Conservation (phyloP, 2,888 invertebrate species). For the Parascotia fuliginaria region DNA sequence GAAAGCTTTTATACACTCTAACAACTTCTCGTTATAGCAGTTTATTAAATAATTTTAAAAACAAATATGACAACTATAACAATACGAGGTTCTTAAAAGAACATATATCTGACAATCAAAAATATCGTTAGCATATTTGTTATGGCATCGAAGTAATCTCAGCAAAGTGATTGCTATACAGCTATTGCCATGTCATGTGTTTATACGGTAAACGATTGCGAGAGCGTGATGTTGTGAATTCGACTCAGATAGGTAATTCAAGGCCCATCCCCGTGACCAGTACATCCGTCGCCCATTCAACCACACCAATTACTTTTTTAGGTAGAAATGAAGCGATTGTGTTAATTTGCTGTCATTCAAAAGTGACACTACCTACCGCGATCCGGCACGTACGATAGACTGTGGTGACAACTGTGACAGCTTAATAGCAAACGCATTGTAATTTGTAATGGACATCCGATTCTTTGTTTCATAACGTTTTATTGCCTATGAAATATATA, state of each 20-base stretch:
- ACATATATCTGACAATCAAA: not conserved
- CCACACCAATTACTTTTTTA: slow-evolving; percentile 45
- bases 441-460: not conserved
- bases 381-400: not conserved
- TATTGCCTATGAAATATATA: not conserved
- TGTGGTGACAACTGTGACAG: not conserved
- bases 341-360: slow-evolving; percentile 13
- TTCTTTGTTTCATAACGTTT: not conserved
- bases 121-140: slow-evolving; percentile 4
- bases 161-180: slow-evolving; percentile 18
- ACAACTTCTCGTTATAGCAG: slow-evolving; percentile 52
- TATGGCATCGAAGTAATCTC: not conserved
- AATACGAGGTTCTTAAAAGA: not conserved
- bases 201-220: slow-evolving; percentile 45
- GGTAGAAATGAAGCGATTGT: slow-evolving; percentile 21
- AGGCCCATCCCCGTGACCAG: slow-evolving; percentile 70
- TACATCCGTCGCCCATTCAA: slow-evolving; percentile 70
- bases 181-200: slow-evolving; percentile 53
- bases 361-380: slow-evolving; percentile 9
- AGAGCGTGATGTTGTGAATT: slow-evolving; percentile 66
- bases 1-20: slow-evolving; percentile 71
- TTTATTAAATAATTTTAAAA: slow-evolving; percentile 23
- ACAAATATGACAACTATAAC: too few species aligned
- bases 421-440: slow-evolving; percentile 7
- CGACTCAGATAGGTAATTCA: slow-evolving; percentile 70